These are phyloP conservation scores for Phocoena phocoena DNA, from an alignment of 2,113 vertebrate species.

Conservation along the genomic window DNA sequence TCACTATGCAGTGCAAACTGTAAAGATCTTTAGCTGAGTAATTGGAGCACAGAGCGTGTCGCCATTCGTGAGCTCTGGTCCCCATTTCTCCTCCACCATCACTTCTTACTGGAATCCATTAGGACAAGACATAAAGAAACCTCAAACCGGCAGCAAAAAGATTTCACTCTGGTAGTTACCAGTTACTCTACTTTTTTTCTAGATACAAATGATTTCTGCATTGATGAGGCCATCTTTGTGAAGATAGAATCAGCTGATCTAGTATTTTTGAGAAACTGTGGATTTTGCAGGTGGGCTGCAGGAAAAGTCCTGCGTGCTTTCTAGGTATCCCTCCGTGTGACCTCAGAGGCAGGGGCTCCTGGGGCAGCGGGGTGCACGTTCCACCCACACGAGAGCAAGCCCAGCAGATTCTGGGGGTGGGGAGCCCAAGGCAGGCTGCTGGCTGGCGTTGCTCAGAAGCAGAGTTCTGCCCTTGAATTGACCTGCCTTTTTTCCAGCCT, in stretches of 20 bases:
- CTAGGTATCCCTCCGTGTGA: background rate
- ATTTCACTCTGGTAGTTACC: background rate
- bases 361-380: rapidly evolving
- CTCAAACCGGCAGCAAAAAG: background rate
- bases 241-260: background rate
- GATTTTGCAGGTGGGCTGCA: background rate
- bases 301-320: background rate
- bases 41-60: rapidly evolving
- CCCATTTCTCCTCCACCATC: rapidly evolving
- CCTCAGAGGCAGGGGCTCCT: background rate
- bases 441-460: background rate
- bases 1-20: rapidly evolving
- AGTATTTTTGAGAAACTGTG: background rate
- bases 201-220: no score
- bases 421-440: no score
- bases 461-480: background rate
- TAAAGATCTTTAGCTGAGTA: rapidly evolving
- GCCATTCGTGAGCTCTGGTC: rapidly evolving
- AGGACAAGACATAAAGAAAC: background rate
- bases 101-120: background rate
- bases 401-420: rapidly evolving
- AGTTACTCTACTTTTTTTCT: background rate
- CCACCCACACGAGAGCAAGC: background rate
- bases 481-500: background rate
- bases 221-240: background rate